These are phyloP conservation scores for Limnephilus marmoratus DNA, from an alignment of 2,888 invertebrate species.

Conservation along the genomic window DNA sequence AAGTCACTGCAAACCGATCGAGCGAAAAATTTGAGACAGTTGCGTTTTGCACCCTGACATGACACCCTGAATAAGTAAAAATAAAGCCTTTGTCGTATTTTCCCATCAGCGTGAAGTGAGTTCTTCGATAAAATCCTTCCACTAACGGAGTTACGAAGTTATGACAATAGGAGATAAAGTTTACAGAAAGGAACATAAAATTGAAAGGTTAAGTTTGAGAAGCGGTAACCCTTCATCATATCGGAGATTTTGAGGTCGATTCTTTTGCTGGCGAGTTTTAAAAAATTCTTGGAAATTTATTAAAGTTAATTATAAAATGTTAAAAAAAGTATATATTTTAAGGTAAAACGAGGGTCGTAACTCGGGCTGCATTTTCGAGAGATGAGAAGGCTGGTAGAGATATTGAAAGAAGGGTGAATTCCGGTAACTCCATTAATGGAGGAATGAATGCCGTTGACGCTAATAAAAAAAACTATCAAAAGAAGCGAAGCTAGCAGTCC, in stretches of 20 bases:
- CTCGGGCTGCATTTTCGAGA: too few relatives aligned
- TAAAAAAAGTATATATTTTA: too few relatives aligned
- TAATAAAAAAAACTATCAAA: too few relatives aligned
- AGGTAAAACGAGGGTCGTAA: too few relatives aligned
- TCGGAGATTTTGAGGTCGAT: not conserved
- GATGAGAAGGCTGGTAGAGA: too few relatives aligned
- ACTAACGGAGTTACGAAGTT: conserved; percentile 21
- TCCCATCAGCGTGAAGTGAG: conserved; percentile 6
- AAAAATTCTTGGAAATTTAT: not conserved
- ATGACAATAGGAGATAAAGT: conserved; percentile 41
- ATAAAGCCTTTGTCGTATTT: conserved; percentile 40
- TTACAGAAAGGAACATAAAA: conserved; percentile 18
- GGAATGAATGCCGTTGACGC: too few relatives aligned
- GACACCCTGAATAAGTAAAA: conserved; percentile 25
- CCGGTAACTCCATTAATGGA: too few relatives aligned
- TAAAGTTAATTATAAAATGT: not conserved
- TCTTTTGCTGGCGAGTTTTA: not conserved
- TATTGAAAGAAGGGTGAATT: too few relatives aligned
- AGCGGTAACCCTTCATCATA: not conserved
- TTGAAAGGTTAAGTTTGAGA: conserved; percentile 18
- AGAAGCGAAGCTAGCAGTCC: too few relatives aligned
- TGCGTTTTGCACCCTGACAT: conserved; percentile 46
- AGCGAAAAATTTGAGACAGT: conserved; percentile 60
- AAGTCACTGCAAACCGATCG: conserved; percentile 49
- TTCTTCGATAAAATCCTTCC: not conserved